phyloP scores from a whole-genome alignment of 2,888 invertebrate species.

The Lepidocyrtinus sp. region DNA sequence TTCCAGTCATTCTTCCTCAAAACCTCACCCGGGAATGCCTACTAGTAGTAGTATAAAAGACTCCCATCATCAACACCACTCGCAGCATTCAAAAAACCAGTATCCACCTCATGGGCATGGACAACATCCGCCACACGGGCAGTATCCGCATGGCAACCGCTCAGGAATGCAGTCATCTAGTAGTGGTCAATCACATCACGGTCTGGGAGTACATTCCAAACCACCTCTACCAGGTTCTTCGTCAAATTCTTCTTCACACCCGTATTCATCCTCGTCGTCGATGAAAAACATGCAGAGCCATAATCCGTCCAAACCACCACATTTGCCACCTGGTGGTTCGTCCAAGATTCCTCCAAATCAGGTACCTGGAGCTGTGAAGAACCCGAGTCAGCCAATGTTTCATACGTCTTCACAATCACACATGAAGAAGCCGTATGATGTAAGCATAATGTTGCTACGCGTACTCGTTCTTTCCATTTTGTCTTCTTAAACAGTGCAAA shows the following conservation, averaged over 20 bases:
- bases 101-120: slow-evolving; percentile 54
- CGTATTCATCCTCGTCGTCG: slow-evolving; percentile 36
- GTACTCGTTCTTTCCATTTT: too few species aligned
- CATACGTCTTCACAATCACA: slow-evolving; percentile 47
- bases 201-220: slow-evolving; percentile 60
- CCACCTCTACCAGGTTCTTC: slow-evolving; percentile 36
- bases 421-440: slow-evolving; percentile 57
- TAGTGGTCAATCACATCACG: slow-evolving; percentile 56
- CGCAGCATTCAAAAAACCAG: slow-evolving; percentile 49
- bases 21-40: slow-evolving; percentile 50
- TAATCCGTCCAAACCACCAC: slow-evolving; percentile 58
- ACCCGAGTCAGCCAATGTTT: slow-evolving; percentile 53
- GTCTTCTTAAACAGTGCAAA: neutral
- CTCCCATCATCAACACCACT: slow-evolving; percentile 55
- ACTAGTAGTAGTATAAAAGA: slow-evolving; percentile 40
- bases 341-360: slow-evolving; percentile 45
- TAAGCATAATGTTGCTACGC: slow-evolving; percentile 19
- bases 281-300: slow-evolving; percentile 54
- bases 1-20: slow-evolving; percentile 29
- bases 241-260: slow-evolving; percentile 37
- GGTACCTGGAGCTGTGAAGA: slow-evolving; percentile 48
- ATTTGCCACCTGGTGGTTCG: slow-evolving; percentile 38
- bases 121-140: slow-evolving; percentile 49
- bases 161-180: slow-evolving; percentile 49
- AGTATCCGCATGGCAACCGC: slow-evolving; percentile 49